Conservation (phyloP, 53 echinoderm and acorn worm species). For the Holothuria leucospilota region DNA sequence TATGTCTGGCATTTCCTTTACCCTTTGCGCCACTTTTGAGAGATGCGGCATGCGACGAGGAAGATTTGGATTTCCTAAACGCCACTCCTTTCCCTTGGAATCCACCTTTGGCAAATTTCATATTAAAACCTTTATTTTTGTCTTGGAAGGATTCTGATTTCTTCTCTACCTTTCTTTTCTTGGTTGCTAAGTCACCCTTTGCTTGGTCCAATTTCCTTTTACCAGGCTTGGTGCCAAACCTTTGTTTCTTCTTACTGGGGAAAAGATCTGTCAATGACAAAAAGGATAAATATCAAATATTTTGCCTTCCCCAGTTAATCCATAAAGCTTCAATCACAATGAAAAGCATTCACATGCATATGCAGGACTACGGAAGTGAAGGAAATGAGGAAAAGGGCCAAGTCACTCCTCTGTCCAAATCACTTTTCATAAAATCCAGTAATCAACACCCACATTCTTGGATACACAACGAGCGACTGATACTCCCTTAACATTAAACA, state of each 20-base stretch:
- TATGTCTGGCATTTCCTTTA: conserved; percentile 14
- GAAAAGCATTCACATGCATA: no score
- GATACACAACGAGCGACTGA: no score
- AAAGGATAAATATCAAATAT: no score
- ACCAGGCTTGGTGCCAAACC: not conserved
- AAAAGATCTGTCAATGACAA: conserved; percentile 33
- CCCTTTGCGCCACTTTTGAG: no score
- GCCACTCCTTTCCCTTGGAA: conserved; percentile 12
- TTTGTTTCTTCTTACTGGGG: conserved; percentile 27
- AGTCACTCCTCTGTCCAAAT: no score
- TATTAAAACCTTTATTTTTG: not conserved
- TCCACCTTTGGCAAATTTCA: conserved; percentile 20
- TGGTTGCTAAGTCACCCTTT: not conserved
- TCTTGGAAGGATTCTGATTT: not conserved
- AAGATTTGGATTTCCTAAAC: conserved; percentile 12
- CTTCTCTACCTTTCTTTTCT: not conserved
- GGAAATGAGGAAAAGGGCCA: no score
- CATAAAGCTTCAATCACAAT: no score
- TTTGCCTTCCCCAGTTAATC: no score
- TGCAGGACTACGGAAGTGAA: no score
- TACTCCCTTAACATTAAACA: no score
- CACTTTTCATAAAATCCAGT: no score
- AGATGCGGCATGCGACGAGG: not conserved
- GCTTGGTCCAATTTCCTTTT: conserved; percentile 7
- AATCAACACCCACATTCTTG: no score